Evolutionary conservation across 2,797 vertebrate genomes (phyloP).

Genomic region (Danio aesculapii): DNA sequence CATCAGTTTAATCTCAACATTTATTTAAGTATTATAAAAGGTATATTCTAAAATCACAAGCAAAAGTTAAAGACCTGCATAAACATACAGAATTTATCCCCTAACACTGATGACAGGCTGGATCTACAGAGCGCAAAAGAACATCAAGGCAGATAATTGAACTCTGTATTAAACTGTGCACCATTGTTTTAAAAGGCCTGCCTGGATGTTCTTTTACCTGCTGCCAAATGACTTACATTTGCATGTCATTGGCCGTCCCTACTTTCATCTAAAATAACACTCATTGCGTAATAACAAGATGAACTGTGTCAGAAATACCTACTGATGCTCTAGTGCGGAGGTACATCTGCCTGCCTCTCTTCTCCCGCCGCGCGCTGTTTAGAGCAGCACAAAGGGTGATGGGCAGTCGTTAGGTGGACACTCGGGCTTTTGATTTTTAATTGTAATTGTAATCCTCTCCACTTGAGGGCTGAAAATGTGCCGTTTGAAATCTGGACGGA

Average conservation of each 20-base stretch:
- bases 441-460: constrained; percentile 91
- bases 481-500: constrained; percentile 82
- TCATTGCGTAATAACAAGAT: constrained; percentile 80
- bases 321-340: constrained; percentile 73
- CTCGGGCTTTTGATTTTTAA: constrained; percentile 89
- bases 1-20: neutral
- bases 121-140: constrained; percentile 30
- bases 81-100: neutral
- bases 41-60: neutral
- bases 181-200: constrained; percentile 72
- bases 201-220: constrained; percentile 74
- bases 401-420: constrained; percentile 81
- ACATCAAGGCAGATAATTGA: constrained; percentile 47
- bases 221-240: constrained; percentile 80
- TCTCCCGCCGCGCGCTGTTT: constrained; percentile 66
- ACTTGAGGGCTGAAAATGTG: constrained; percentile 85
- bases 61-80: neutral
- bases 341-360: constrained; percentile 73
- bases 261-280: constrained; percentile 81
- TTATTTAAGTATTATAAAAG: neutral
- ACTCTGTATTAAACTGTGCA: constrained; percentile 45
- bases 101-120: neutral
- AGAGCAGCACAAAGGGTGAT: constrained; percentile 80
- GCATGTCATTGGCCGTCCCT: constrained; percentile 76
- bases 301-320: constrained; percentile 72